Conservation (phyloP, 2,113 vertebrate genomes). For the Athene noctua region DNA sequence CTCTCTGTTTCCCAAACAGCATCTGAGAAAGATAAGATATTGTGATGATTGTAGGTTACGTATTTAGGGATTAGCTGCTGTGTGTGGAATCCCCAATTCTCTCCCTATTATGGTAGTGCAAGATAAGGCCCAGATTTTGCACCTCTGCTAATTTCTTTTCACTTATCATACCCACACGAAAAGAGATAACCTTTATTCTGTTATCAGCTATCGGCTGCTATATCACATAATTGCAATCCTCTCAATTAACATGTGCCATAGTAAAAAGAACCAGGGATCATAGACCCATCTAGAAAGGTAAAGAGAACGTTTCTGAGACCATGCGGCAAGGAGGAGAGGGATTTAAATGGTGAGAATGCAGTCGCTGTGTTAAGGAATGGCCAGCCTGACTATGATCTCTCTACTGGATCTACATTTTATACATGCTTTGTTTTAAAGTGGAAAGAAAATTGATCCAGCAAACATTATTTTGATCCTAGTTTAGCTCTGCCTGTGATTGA, state of each 20-base stretch:
- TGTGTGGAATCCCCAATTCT: background rate
- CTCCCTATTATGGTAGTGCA: background rate
- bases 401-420: background rate
- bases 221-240: background rate
- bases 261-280: background rate
- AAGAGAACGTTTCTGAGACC: background rate
- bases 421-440: accelerated
- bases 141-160: constrained; percentile 15
- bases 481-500: background rate
- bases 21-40: background rate
- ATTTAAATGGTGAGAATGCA: background rate
- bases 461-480: background rate
- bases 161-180: background rate
- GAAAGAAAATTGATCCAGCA: background rate
- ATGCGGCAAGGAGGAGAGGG: background rate
- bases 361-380: background rate
- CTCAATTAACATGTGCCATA: background rate
- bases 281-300: background rate
- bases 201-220: constrained; percentile 4
- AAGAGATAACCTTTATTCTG: constrained; percentile 51
- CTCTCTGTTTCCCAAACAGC: background rate
- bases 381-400: background rate
- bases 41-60: background rate
- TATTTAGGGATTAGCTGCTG: background rate
- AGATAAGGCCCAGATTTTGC: constrained; percentile 32